phyloP scores from a whole-genome alignment of 2,797 vertebrate genomes.

The Borostomias antarcticus region DNA sequence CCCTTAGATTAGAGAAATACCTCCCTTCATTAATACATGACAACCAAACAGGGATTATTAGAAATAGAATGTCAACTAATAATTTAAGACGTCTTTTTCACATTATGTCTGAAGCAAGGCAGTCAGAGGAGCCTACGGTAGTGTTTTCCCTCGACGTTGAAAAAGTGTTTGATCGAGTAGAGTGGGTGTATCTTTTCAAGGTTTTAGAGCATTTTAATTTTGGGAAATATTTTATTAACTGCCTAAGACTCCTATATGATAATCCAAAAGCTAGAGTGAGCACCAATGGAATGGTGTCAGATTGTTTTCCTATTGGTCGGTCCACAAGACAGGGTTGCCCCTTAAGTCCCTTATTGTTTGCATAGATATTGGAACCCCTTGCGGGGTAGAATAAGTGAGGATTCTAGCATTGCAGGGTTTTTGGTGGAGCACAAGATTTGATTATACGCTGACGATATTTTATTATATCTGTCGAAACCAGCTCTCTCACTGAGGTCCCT shows the following conservation, averaged over 20 bases:
- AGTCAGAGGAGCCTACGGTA: background rate
- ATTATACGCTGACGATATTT: background rate
- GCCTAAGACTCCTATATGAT: background rate
- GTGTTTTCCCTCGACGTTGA: background rate
- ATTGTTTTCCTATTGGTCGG: background rate
- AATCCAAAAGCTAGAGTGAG: slow-evolving; percentile 6
- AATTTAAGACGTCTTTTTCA: background rate
- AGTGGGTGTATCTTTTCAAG: background rate
- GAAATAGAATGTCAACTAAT: background rate
- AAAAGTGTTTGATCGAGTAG: too few relatives aligned
- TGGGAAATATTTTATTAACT: background rate
- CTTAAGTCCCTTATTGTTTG: background rate
- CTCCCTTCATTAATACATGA: too few relatives aligned
- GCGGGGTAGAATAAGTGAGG: background rate
- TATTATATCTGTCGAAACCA: slow-evolving; percentile 1
- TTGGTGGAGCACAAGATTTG: background rate
- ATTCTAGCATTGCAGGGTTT: background rate
- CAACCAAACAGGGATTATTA: background rate
- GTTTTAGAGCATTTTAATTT: slow-evolving; percentile 3
- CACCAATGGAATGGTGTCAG: background rate
- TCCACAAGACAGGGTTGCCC: background rate
- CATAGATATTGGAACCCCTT: background rate
- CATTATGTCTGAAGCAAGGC: background rate
- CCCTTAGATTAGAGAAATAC: background rate
- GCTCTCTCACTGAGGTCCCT: background rate